Evolutionary conservation across 2,113 vertebrate species (phyloP).

Genomic region (Crypturellus undulatus): DNA sequence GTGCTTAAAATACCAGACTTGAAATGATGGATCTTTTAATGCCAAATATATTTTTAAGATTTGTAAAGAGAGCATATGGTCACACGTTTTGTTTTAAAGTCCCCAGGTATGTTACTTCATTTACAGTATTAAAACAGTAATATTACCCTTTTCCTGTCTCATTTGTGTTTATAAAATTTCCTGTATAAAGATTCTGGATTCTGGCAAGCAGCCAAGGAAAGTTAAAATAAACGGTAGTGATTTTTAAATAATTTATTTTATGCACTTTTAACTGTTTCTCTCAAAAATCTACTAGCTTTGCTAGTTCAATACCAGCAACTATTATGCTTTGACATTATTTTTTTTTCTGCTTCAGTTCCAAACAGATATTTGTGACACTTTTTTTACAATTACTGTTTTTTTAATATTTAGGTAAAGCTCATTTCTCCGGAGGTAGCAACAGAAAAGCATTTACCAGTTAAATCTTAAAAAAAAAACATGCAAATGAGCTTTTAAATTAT

Average conservation of each 20-base stretch:
- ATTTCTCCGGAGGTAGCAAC: not conserved
- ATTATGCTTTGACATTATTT: not conserved
- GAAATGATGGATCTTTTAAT: not conserved
- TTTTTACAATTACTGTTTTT: not conserved
- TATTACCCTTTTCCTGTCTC: not conserved
- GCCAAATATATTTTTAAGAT: not conserved
- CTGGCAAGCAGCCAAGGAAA: not conserved
- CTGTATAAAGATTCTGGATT: not conserved
- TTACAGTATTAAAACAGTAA: not conserved
- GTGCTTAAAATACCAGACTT: not conserved
- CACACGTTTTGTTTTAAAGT: not conserved
- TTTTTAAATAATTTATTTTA: not conserved
- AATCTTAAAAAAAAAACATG: not conserved
- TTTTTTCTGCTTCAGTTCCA: not conserved
- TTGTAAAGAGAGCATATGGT: not conserved
- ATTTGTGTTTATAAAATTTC: not conserved
- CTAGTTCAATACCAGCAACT: not conserved
- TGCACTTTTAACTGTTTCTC: not conserved
- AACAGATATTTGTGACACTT: not conserved
- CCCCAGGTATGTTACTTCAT: not conserved
- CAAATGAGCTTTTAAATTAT: not conserved
- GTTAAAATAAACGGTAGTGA: not conserved
- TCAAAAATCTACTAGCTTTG: not conserved
- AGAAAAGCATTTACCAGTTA: not conserved
- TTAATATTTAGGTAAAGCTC: not conserved